Base-by-base conservation (phyloP, 2,888 invertebrate species). In the Drosophila demipolita region DNA sequence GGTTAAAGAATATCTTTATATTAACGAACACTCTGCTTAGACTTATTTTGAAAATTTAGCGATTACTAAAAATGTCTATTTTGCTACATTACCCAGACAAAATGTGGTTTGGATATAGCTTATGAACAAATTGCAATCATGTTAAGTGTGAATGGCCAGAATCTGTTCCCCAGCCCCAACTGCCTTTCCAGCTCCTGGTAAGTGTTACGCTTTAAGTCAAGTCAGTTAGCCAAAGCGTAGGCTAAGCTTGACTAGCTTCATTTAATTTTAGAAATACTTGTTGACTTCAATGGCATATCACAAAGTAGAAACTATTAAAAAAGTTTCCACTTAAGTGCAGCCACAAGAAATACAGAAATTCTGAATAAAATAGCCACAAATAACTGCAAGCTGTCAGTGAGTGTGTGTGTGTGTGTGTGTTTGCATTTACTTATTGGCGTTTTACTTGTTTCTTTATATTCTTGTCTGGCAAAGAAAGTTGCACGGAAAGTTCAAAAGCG, bases 391-490 rank as follows among this genome's bases (percentile, higher is more conserved):
- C 42, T 67, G 58, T 64, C 35, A 23, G 17, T 49, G 49, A 9
- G 9, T 49, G 17, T 4, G 42, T 23, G 26, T 11, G 29, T 40
- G 23, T 52, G 20, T 20, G 35, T 49, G 50, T 32, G 50, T 48
- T 61, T 52, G 52, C 36, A 54, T 70, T 71, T 65, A 55, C 59
- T 73, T 80, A 78, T 80, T 67, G 75, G 61, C 61, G 63, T 61
- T 59, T 65, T 78, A 63, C 64, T 82, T 69, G 68, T 68, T 73
- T 66, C 69, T 81, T 77, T 69, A 69, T 68, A 58, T 63, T 73
- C 57, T 65, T 64, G 79, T 71, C 82, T 74, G 74, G 74, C 67
- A 57, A 58, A 55, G 50, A 75, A 68, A 80, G 45, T 78, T 78
- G 62, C 26, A n/a, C 60, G 36, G 12, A 65, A 69, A 77, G 69